Conservation (phyloP, 2,888 invertebrate genomes). For the Dicycla oo region DNA sequence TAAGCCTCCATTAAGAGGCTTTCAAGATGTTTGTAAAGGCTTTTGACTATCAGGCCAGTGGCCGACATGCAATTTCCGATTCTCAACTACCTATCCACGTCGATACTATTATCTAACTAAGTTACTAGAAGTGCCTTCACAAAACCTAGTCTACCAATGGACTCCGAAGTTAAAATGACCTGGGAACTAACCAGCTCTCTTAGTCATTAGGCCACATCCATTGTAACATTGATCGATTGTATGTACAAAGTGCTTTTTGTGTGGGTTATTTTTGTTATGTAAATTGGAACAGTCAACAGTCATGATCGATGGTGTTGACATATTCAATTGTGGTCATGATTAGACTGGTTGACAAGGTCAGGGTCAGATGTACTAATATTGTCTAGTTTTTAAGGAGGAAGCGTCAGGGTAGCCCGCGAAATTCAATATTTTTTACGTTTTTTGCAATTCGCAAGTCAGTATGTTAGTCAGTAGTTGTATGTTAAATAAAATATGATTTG, state of each 20-base stretch:
- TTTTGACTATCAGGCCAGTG: not conserved
- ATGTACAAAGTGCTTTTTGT: constrained; percentile 10
- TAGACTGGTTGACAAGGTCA: constrained; percentile 33
- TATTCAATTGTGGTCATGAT: constrained; percentile 32
- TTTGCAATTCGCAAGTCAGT: no score
- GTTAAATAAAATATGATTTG: no score
- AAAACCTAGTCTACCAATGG: not conserved
- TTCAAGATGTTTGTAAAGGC: not conserved
- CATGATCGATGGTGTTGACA: constrained; percentile 41
- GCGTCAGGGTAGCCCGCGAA: no score
- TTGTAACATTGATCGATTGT: constrained; percentile 11
- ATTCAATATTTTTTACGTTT: no score
- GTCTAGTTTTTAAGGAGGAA: not conserved
- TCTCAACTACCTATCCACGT: not conserved
- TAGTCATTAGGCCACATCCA: not conserved
- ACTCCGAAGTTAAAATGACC: not conserved
- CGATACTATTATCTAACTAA: not conserved
- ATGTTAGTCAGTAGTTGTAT: no score
- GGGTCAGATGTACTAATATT: constrained; percentile 18
- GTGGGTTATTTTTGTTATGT: constrained; percentile 24
- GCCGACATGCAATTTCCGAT: not conserved
- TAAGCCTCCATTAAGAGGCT: not conserved
- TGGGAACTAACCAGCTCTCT: not conserved
- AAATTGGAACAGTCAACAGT: constrained; percentile 36
- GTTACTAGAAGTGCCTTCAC: not conserved